These are phyloP conservation scores for Alethe castanea DNA, from an alignment of 2,113 vertebrate species.

Conservation along the genomic window DNA sequence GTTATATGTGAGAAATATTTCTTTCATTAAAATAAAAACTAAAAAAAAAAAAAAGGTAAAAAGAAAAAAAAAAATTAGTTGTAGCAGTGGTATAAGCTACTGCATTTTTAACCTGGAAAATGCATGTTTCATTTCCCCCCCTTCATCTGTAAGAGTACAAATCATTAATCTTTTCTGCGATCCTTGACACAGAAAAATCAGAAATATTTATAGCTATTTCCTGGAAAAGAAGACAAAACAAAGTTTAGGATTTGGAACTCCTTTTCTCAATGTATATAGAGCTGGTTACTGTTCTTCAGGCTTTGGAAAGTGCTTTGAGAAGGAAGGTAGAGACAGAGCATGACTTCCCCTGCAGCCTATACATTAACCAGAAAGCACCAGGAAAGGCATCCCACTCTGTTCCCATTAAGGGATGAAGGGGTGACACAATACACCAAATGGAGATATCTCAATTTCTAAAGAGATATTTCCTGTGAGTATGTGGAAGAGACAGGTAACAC, in stretches of 20 bases:
- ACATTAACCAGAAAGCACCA: background rate
- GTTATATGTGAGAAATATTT: background rate
- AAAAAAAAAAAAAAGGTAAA: no score
- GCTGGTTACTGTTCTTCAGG: background rate
- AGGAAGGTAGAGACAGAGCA: background rate
- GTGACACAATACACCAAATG: background rate
- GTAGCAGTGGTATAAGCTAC: background rate
- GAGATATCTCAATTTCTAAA: background rate
- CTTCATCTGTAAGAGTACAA: background rate
- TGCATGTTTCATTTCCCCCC: background rate
- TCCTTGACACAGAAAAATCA: background rate
- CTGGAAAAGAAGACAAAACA: background rate
- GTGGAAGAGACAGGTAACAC: background rate
- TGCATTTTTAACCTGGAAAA: background rate
- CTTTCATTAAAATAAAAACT: background rate
- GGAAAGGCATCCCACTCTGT: background rate
- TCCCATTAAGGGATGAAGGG: background rate
- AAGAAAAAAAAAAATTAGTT: no score
- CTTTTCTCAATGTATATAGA: background rate
- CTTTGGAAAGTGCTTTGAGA: background rate
- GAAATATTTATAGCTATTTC: background rate
- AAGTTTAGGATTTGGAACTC: background rate
- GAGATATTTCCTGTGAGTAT: background rate
- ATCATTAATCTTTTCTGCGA: background rate
- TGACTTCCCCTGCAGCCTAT: background rate